Percentiles rank a stretch among this genome's conserved stretches.
phyloP scores from a whole-genome alignment of 1,140 invertebrate species.

The Drosophila melanogaster region DNA sequence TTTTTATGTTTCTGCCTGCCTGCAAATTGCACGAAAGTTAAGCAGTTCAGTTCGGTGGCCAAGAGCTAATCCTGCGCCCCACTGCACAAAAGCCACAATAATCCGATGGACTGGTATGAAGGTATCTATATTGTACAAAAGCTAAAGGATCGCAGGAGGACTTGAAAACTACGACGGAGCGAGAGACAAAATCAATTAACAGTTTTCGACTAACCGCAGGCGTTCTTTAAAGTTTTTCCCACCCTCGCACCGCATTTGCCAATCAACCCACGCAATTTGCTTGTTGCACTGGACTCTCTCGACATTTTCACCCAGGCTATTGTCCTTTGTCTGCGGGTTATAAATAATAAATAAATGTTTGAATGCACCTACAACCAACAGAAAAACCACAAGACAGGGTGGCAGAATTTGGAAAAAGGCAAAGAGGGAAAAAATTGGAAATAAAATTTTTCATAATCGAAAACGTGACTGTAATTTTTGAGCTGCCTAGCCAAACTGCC shows the following conservation, averaged over 20 bases:
- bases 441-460: constrained; percentile 83
- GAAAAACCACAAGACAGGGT: constrained; percentile 8
- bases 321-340: constrained; percentile 27
- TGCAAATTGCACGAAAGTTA: constrained; percentile 81
- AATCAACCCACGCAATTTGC: neutral
- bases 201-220: constrained; percentile 60
- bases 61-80: constrained; percentile 74
- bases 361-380: constrained; percentile 48
- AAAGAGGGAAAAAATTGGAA: constrained; percentile 41
- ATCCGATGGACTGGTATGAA: constrained; percentile 16
- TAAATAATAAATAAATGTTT: constrained; percentile 68
- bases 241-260: neutral
- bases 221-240: constrained; percentile 33
- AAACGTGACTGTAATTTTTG: constrained; percentile 81
- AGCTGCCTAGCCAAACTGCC: constrained; percentile 37
- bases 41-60: constrained; percentile 72
- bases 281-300: constrained; percentile 5
- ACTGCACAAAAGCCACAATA: constrained; percentile 74
- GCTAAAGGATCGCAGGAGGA: constrained; percentile 23
- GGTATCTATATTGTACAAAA: neutral
- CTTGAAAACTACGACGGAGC: constrained; percentile 25
- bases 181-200: constrained; percentile 77
- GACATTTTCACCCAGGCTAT: neutral
- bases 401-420: constrained; percentile 14
- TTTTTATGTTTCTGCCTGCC: constrained; percentile 23